Percentiles rank a stretch among this genome's conserved stretches.
phyloP scores from a whole-genome alignment of 2,113 vertebrate species.

The Anhinga rufa region DNA sequence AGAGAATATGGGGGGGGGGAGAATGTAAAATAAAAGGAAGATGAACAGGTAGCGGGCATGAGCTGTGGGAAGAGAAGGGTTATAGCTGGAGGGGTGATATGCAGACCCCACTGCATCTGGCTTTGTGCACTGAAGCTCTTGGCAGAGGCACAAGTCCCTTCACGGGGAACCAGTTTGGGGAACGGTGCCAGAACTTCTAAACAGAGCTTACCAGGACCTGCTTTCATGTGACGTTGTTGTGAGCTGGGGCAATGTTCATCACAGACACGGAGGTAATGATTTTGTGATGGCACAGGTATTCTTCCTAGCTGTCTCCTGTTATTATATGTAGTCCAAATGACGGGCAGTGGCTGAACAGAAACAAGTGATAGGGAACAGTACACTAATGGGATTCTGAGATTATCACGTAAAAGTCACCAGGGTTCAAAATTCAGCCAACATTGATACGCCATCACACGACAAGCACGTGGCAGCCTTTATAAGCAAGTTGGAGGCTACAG shows the following conservation, averaged over 20 bases:
- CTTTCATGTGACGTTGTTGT: background rate
- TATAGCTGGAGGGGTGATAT: background rate
- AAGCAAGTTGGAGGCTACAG: background rate
- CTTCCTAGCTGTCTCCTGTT: background rate
- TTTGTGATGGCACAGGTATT: background rate
- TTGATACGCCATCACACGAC: too few relatives aligned
- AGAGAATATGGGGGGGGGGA: background rate
- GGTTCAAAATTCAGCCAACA: background rate
- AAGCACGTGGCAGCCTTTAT: background rate
- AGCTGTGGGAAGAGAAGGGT: background rate
- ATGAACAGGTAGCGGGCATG: background rate
- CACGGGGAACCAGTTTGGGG: background rate
- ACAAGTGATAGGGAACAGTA: background rate
- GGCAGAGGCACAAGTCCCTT: background rate
- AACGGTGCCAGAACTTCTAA: background rate
- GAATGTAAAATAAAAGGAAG: background rate
- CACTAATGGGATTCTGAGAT: background rate
- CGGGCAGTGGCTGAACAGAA: background rate
- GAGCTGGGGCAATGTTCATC: background rate
- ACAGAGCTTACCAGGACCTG: background rate
- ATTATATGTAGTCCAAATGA: background rate
- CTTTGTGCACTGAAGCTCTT: background rate
- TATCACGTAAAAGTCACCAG: background rate
- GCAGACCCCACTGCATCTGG: background rate
- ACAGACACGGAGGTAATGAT: background rate